phyloP scores from a whole-genome alignment of 2,888 invertebrate genomes.

The Drosophila kokeensis region DNA sequence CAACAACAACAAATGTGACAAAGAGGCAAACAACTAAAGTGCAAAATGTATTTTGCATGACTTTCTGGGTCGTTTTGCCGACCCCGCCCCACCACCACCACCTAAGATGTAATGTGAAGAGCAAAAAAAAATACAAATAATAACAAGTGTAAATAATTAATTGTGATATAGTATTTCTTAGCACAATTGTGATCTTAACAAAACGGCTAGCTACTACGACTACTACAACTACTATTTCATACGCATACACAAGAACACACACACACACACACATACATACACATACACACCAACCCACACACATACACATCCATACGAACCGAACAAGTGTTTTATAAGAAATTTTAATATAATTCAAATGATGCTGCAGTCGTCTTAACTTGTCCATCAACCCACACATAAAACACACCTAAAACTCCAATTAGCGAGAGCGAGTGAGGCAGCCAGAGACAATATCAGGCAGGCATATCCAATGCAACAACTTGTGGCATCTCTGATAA shows the following conservation, averaged over 20 bases:
- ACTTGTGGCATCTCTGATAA: constrained; percentile 44
- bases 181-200: constrained; percentile 79
- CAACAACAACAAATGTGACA: constrained; percentile 26
- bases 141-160: constrained; percentile 76
- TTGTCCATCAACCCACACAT: constrained; percentile 33
- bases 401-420: constrained; percentile 31
- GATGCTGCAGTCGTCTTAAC: constrained; percentile 22
- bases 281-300: neutral
- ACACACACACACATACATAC: constrained; percentile 10
- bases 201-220: constrained; percentile 75
- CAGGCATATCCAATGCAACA: constrained; percentile 54
- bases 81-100: constrained; percentile 47
- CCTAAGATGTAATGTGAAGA: constrained; percentile 61
- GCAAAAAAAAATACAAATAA: constrained; percentile 61
- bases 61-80: constrained; percentile 60
- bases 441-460: constrained; percentile 38
- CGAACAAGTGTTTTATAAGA: constrained; percentile 58
- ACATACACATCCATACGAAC: constrained; percentile 14
- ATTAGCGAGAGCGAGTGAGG: constrained; percentile 4
- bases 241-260: constrained; percentile 30
- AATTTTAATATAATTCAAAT: constrained; percentile 50
- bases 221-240: constrained; percentile 61
- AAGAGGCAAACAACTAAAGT: constrained; percentile 46
- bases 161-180: constrained; percentile 81
- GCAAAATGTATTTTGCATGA: constrained; percentile 39